Percentiles rank a stretch among this genome's conserved stretches.
Evolutionary conservation across 1,140 invertebrate species (phyloP).

Genomic region (Pygmarrhopalites habei): DNA sequence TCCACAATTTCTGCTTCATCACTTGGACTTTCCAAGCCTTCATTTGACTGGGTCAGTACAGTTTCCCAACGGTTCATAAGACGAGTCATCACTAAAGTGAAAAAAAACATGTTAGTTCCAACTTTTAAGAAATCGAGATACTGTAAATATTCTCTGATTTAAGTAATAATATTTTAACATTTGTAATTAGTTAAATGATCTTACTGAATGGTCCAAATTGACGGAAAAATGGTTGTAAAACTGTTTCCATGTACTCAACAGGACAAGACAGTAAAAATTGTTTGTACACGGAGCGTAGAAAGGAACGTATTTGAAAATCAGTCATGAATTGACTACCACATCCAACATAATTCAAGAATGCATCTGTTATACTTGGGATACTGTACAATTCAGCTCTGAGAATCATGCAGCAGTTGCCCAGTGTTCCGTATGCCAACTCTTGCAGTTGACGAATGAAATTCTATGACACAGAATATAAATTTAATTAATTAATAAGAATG

Average conservation of each 20-base stretch:
- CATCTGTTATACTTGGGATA: constrained; percentile 28
- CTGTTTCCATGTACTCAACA: neutral
- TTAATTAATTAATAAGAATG: too few relatives aligned
- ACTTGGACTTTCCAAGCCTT: neutral
- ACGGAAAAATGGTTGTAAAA: constrained; percentile 22
- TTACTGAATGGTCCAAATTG: constrained; percentile 31
- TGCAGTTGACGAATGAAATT: too few relatives aligned
- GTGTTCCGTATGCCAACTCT: too few relatives aligned
- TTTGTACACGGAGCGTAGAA: constrained; percentile 21
- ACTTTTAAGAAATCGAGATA: too few relatives aligned
- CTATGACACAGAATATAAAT: too few relatives aligned
- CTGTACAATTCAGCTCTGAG: constrained; percentile 19
- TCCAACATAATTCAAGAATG: constrained; percentile 28
- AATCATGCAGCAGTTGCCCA: too few relatives aligned
- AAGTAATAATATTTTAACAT: constrained; percentile 1
- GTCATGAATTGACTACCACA: constrained; percentile 13
- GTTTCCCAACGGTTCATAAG: constrained; percentile 21
- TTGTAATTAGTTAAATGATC: neutral
- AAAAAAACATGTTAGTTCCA: constrained; percentile 4
- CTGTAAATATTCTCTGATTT: neutral
- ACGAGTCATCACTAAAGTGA: constrained; percentile 17
- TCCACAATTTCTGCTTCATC: constrained; percentile 33
- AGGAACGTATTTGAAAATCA: constrained; percentile 23
- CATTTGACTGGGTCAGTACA: constrained; percentile 12
- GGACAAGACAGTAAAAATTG: constrained; percentile 28